phyloP scores from a whole-genome alignment of 2,888 invertebrate genomes.

The Darwinula stevensoni region DNA sequence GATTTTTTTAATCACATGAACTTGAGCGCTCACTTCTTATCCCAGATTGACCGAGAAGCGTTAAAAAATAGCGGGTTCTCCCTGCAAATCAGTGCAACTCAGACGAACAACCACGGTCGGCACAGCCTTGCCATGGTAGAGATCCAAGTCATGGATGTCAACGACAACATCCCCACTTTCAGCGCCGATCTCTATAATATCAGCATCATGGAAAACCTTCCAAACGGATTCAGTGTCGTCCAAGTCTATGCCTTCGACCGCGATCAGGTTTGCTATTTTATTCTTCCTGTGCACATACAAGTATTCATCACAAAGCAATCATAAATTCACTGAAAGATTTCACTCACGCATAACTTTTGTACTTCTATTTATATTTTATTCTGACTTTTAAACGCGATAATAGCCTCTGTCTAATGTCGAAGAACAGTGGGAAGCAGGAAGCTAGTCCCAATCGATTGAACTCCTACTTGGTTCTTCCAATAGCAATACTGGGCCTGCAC shows the following conservation, averaged over 20 bases:
- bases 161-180: slow-evolving; percentile 12
- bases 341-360: too few relatives aligned
- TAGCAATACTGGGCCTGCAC: too few relatives aligned
- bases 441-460: too few relatives aligned
- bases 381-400: too few relatives aligned
- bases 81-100: background rate
- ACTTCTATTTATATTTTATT: too few relatives aligned
- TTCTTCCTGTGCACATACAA: too few relatives aligned
- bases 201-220: slow-evolving; percentile 14
- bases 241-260: slow-evolving; percentile 35
- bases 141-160: slow-evolving; percentile 12
- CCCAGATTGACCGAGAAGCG: background rate
- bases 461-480: too few relatives aligned
- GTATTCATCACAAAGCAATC: too few relatives aligned
- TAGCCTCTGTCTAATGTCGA: too few relatives aligned
- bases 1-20: too few relatives aligned
- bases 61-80: background rate
- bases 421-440: too few relatives aligned
- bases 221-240: slow-evolving; percentile 30
- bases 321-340: too few relatives aligned
- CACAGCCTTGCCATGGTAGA: slow-evolving; percentile 9
- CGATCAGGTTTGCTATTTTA: slow-evolving; percentile 44
- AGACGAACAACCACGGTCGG: background rate
- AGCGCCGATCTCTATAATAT: slow-evolving; percentile 13
- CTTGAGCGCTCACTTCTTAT: background rate